A percentile compares a stretch with the other conserved stretches of the same genome.
These are phyloP conservation scores for Carpatolechia fugitivella DNA, from an alignment of 2,888 invertebrate species.

Conservation along the genomic window DNA sequence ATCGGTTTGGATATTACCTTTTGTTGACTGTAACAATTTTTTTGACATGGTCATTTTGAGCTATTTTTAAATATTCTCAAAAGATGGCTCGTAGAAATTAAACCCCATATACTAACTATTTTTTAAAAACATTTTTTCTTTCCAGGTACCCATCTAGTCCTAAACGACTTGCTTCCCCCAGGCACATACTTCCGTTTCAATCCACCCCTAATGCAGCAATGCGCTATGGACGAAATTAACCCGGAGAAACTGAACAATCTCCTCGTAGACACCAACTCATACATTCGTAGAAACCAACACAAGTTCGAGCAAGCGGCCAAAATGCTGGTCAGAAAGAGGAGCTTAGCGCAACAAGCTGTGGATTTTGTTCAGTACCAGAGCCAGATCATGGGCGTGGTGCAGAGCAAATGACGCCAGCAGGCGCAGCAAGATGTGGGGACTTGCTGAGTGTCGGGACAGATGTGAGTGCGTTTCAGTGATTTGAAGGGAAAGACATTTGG, in stretches of 20 bases:
- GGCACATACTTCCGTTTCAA: slow-evolving; percentile 91
- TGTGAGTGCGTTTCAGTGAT: too few relatives aligned
- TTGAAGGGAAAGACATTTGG: too few relatives aligned
- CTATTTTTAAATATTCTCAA: too few relatives aligned
- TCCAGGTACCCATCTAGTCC: slow-evolving; percentile 86
- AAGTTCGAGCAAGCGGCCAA: slow-evolving; percentile 83
- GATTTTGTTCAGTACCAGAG: slow-evolving; percentile 39
- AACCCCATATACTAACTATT: too few relatives aligned
- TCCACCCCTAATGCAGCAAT: slow-evolving; percentile 89
- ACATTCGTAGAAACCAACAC: slow-evolving; percentile 88
- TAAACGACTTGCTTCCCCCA: slow-evolving; percentile 86
- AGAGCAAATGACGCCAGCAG: slow-evolving; percentile 1
- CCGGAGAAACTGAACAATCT: slow-evolving; percentile 85
- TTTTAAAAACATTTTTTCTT: not conserved
- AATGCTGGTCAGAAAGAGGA: slow-evolving; percentile 45
- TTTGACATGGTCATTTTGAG: too few relatives aligned
- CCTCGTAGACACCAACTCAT: slow-evolving; percentile 87
- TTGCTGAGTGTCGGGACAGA: not conserved
- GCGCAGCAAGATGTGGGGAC: not conserved
- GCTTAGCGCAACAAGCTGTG: slow-evolving; percentile 37
- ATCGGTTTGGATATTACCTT: too few relatives aligned
- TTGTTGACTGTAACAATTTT: too few relatives aligned
- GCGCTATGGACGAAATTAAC: slow-evolving; percentile 89
- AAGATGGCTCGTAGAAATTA: too few relatives aligned
- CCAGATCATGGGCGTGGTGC: slow-evolving; percentile 7